Conservation (phyloP, 2,888 invertebrate species). For the Habroteleia sp. region DNA sequence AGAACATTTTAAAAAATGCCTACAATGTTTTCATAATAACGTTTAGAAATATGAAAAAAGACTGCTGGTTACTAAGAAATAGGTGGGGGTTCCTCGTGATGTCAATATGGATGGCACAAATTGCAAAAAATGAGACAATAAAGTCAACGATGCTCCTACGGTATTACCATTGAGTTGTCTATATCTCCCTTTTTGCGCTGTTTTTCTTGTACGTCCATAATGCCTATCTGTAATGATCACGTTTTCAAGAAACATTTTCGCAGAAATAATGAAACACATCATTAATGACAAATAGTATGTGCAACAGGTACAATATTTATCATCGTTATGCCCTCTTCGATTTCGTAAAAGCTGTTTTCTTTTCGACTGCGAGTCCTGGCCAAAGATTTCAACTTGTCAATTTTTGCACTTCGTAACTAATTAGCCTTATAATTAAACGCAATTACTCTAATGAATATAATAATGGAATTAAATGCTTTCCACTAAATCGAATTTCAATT, state of each 20-base stretch:
- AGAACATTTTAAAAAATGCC: too few species aligned
- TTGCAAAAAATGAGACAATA: conserved; percentile 54
- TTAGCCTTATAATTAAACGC: too few species aligned
- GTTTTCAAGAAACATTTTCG: conserved; percentile 59
- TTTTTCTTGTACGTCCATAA: conserved; percentile 52
- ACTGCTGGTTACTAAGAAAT: too few species aligned
- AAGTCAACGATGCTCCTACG: conserved; percentile 54
- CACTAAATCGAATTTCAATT: too few species aligned
- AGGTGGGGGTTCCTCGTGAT: too few species aligned
- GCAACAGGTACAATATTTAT: conserved; percentile 63
- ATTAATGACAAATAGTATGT: conserved; percentile 59
- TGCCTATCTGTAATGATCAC: conserved; percentile 58
- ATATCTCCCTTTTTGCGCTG: conserved; percentile 53
- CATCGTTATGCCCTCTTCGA: conserved; percentile 30
- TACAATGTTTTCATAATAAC: too few species aligned
- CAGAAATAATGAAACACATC: conserved; percentile 64
- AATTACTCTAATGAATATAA: too few species aligned
- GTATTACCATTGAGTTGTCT: conserved; percentile 53
- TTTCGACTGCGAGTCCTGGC: conserved; percentile 36
- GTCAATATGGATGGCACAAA: conserved; percentile 43
- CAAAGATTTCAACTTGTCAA: conserved; percentile 48
- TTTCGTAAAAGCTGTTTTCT: conserved; percentile 47
- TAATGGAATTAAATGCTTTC: too few species aligned
- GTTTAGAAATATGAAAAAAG: too few species aligned
- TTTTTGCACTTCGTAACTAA: conserved; percentile 38